phyloP scores from a whole-genome alignment of 2,888 invertebrate genomes.

The Aquatica leii region DNA sequence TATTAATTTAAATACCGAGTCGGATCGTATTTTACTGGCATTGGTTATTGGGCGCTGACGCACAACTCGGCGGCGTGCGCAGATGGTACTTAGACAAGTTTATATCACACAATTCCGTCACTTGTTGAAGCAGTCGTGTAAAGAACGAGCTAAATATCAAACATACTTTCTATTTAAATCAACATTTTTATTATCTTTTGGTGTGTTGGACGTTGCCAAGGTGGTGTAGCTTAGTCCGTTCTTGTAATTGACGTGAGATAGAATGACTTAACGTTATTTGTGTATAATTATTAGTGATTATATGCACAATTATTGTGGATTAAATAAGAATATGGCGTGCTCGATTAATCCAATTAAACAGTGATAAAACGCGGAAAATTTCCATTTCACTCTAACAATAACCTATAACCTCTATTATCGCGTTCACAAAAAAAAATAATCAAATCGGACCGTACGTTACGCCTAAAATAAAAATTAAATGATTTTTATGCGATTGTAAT shows the following conservation, averaged over 20 bases:
- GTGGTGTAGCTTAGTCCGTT: neutral
- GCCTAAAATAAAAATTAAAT: no score
- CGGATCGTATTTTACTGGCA: neutral
- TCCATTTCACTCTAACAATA: neutral
- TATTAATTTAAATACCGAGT: slow-evolving; percentile 3
- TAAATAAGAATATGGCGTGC: slow-evolving; percentile 3
- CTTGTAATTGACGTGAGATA: neutral
- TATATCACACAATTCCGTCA: slow-evolving; percentile 6
- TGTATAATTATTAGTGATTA: slow-evolving; percentile 6
- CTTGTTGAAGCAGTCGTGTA: slow-evolving; percentile 9
- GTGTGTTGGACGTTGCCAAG: no score
- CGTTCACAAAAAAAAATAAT: neutral
- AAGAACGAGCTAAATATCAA: slow-evolving; percentile 14
- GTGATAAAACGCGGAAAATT: slow-evolving; percentile 6
- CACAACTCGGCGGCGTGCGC: neutral
- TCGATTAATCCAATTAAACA: neutral
- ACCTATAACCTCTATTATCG: slow-evolving; percentile 4
- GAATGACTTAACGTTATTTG: slow-evolving; percentile 5
- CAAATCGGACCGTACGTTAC: no score
- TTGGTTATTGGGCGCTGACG: slow-evolving; percentile 5
- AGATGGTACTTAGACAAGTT: slow-evolving; percentile 7
- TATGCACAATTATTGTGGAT: neutral
- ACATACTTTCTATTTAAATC: slow-evolving; percentile 17
- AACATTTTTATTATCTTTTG: no score
- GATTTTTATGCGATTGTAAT: no score